Conservation (phyloP, 1,140 invertebrate species). For the Babylonia areolata region DNA sequence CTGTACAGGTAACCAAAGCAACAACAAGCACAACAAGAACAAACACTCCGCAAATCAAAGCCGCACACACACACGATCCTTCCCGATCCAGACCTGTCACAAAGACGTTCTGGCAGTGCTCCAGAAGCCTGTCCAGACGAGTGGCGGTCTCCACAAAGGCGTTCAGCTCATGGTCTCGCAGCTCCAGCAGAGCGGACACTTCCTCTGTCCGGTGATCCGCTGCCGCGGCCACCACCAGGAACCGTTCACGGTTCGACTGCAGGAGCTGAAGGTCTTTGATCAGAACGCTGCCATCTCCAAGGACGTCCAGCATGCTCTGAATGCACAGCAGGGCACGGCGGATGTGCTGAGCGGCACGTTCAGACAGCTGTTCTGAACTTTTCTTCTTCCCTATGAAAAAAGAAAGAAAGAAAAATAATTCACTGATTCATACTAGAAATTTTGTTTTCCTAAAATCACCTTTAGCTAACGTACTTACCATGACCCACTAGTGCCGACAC, state of each 20-base stretch:
- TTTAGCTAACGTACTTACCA: no score
- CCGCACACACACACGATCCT: no score
- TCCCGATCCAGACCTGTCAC: background rate
- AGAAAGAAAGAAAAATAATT: no score
- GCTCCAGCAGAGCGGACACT: background rate
- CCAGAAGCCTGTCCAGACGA: background rate
- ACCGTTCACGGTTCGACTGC: background rate
- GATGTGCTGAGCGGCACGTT: background rate
- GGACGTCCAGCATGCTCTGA: background rate
- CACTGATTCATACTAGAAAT: no score
- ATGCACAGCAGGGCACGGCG: background rate
- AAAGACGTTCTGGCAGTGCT: background rate
- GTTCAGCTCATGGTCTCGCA: background rate
- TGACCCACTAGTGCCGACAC: no score
- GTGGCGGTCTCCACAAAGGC: background rate
- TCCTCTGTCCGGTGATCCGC: background rate
- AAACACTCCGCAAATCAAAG: no score
- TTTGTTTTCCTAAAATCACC: no score
- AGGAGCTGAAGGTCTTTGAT: background rate
- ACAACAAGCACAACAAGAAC: no score
- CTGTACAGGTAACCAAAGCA: no score
- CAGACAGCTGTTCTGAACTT: background rate
- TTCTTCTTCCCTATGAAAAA: background rate
- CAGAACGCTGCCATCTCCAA: background rate
- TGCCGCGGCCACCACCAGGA: background rate